A percentile compares a stretch with the other conserved stretches of the same genome.
These are phyloP conservation scores for Plecotus auritus DNA, from an alignment of 2,113 vertebrate species.

Conservation along the genomic window DNA sequence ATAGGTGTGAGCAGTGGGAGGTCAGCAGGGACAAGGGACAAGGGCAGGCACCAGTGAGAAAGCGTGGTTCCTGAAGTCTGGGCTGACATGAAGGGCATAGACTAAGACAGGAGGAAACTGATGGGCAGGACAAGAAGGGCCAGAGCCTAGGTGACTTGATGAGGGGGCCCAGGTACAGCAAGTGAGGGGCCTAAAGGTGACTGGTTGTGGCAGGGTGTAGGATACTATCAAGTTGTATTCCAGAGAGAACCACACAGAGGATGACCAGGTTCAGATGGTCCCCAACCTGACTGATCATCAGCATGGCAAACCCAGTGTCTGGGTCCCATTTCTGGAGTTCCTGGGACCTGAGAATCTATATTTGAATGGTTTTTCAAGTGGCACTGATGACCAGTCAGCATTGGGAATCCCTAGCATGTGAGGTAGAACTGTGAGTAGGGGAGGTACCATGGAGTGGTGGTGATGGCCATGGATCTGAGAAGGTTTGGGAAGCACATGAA, in stretches of 20 bases:
- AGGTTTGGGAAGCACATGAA: neutral
- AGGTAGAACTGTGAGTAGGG: neutral
- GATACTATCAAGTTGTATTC: neutral
- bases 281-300: neutral
- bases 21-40: neutral
- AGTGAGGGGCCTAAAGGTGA: neutral
- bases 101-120: neutral
- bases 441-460: neutral
- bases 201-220: too few relatives aligned
- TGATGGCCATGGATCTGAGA: neutral
- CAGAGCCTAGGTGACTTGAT: neutral
- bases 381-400: too few relatives aligned
- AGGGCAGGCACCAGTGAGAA: neutral
- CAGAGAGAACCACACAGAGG: neutral
- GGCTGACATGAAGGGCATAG: neutral
- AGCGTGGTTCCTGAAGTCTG: neutral
- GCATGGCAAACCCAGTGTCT: neutral
- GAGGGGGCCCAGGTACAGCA: neutral
- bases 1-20: neutral
- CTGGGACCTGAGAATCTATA: neutral
- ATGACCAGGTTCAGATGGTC: neutral
- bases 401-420: neutral
- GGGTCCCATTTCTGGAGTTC: neutral
- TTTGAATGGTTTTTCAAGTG: neutral
- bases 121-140: neutral